These are phyloP conservation scores for Melanerpes aurifrons DNA, from an alignment of 2,113 vertebrate genomes.

Conservation along the genomic window DNA sequence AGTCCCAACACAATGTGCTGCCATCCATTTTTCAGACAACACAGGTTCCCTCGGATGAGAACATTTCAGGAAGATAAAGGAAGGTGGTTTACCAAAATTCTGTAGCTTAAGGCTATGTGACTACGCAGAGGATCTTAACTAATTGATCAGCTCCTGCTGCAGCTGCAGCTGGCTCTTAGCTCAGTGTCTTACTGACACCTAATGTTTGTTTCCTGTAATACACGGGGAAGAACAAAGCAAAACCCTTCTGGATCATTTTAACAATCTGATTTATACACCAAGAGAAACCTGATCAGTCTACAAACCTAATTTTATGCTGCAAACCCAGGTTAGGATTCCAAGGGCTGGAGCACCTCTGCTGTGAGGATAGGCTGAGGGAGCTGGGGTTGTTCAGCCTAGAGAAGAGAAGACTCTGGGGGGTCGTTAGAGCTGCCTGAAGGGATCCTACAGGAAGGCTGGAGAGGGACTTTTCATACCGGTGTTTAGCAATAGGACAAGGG, in stretches of 20 bases:
- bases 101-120: not conserved
- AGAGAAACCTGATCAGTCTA: not conserved
- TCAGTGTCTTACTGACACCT: constrained; percentile 72
- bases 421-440: too few species aligned
- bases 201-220: constrained; percentile 43
- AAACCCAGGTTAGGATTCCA: not conserved
- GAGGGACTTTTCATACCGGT: too few species aligned
- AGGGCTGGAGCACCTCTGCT: too few species aligned
- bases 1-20: not conserved
- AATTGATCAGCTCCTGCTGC: not conserved
- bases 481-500: too few species aligned
- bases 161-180: not conserved
- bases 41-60: rapidly evolving
- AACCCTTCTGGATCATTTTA: not conserved
- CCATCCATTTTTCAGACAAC: not conserved
- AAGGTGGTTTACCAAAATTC: not conserved
- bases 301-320: not conserved
- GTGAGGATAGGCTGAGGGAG: too few species aligned
- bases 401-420: too few species aligned
- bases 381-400: too few species aligned
- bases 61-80: not conserved
- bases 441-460: too few species aligned
- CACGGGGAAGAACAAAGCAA: not conserved
- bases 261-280: not conserved
- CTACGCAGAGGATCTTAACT: rapidly evolving